These are phyloP conservation scores for Turritopsis rubra DNA, from an alignment of 30 jellyfish, hydroid and myxozoan genomes.

Conservation along the genomic window DNA sequence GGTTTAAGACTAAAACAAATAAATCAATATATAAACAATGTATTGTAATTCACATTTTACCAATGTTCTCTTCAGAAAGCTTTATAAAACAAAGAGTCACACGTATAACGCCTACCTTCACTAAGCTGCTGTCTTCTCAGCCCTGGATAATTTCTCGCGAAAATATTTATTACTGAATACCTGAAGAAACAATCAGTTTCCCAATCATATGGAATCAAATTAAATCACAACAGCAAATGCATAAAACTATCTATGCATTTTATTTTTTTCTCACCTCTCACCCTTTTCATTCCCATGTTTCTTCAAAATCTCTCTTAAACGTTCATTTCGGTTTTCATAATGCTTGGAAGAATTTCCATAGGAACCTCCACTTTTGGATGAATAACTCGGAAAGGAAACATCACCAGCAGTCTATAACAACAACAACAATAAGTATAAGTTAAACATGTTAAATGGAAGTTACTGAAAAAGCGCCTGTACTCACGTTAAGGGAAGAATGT, in stretches of 20 bases:
- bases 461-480: too few species aligned
- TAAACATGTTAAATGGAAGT: too few species aligned
- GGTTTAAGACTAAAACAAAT: neutral
- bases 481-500: neutral
- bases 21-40: neutral
- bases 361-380: neutral
- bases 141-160: conserved; percentile 21
- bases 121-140: neutral
- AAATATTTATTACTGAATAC: conserved; percentile 28
- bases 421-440: too few species aligned
- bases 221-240: too few species aligned
- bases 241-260: too few species aligned
- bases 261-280: conserved; percentile 34
- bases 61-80: neutral
- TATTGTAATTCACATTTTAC: neutral
- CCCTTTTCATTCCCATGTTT: conserved; percentile 2
- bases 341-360: neutral
- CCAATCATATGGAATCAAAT: too few species aligned
- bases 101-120: neutral
- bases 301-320: conserved; percentile 16
- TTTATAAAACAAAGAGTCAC: neutral
- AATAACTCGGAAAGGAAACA: neutral
- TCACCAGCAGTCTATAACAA: neutral
- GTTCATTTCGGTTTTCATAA: conserved; percentile 1
- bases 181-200: conserved; percentile 13